These are phyloP conservation scores for Patella depressa DNA, from an alignment of 2,888 invertebrate species.

Conservation along the genomic window DNA sequence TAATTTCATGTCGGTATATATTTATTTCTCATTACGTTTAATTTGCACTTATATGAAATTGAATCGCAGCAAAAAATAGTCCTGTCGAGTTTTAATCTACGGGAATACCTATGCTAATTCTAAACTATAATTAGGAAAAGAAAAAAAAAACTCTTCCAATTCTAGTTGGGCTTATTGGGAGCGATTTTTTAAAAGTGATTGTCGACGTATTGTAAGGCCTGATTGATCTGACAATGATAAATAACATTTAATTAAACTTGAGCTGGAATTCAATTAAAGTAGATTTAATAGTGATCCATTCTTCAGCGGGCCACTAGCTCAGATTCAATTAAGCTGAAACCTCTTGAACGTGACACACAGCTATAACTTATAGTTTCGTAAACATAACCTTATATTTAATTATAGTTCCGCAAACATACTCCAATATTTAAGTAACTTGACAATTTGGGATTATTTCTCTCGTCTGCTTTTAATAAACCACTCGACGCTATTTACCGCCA, in stretches of 20 bases:
- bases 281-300: conserved; percentile 10
- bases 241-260: conserved; percentile 9
- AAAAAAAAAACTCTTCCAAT: neutral
- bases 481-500: no score
- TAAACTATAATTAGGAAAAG: no score
- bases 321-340: conserved; percentile 9
- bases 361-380: conserved; percentile 13
- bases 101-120: no score
- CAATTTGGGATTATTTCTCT: neutral
- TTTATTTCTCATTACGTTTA: conserved; percentile 11
- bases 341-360: conserved; percentile 9
- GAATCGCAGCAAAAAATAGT: neutral
- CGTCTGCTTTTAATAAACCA: no score
- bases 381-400: conserved; percentile 10
- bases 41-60: conserved; percentile 9
- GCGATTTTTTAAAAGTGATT: neutral
- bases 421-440: conserved; percentile 7
- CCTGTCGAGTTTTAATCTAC: no score
- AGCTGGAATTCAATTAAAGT: conserved; percentile 6
- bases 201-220: neutral
- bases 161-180: neutral
- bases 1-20: conserved; percentile 1
- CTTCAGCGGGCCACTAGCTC: neutral
- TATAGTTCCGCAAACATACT: conserved; percentile 8
- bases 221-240: conserved; percentile 13